phyloP scores from a whole-genome alignment of 2,797 vertebrate species.

The Pangasius djambal region DNA sequence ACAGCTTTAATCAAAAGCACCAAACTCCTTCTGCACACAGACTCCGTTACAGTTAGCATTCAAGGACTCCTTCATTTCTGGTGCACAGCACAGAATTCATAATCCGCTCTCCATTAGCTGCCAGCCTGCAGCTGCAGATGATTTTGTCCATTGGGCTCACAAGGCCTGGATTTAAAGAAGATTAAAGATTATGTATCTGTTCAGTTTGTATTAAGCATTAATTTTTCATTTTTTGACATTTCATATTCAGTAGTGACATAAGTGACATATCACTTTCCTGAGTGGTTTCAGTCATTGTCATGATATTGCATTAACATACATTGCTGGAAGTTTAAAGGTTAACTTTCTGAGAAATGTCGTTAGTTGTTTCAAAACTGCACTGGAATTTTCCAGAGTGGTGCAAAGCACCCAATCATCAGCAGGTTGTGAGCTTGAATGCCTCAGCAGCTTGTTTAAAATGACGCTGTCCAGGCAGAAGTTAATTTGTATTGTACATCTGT shows the following conservation, averaged over 20 bases:
- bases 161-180: background rate
- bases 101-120: background rate
- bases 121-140: background rate
- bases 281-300: background rate
- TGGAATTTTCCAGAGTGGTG: constrained; percentile 28
- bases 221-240: background rate
- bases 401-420: constrained; percentile 12
- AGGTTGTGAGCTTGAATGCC: constrained; percentile 15
- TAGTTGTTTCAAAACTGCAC: background rate
- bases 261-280: background rate
- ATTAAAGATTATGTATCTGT: background rate
- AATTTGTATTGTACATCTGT: background rate
- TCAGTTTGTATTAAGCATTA: constrained; percentile 3
- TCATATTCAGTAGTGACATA: background rate
- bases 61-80: constrained; percentile 4
- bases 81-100: constrained; percentile 19
- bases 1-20: constrained; percentile 7
- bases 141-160: background rate
- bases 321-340: background rate
- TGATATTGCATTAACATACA: background rate
- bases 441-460: background rate
- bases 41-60: background rate
- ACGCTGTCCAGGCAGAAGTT: constrained; percentile 12
- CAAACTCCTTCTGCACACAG: background rate
- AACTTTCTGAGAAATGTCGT: constrained; percentile 16